Evolutionary conservation across 2,113 vertebrate genomes (phyloP).

Genomic region (Halichoerus grypus): DNA sequence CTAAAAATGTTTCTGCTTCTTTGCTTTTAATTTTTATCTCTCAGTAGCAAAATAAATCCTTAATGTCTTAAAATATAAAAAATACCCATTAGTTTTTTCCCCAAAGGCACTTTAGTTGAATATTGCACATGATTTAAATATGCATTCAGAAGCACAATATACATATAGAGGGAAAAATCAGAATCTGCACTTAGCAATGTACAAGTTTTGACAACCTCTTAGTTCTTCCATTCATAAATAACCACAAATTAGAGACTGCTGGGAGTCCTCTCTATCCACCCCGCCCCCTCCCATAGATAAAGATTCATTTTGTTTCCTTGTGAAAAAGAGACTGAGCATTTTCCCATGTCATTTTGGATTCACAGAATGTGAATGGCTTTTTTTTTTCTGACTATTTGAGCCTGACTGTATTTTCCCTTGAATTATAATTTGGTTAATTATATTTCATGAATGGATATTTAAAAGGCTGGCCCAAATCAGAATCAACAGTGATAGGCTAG

Average conservation of each 20-base stretch:
- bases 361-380: not conserved
- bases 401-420: not conserved
- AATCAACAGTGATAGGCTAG: not conserved
- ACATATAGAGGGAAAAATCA: conserved; percentile 61
- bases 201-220: conserved; percentile 72
- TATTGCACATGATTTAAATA: not conserved
- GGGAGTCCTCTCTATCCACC: not conserved
- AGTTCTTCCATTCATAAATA: conserved; percentile 55
- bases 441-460: conserved; percentile 34
- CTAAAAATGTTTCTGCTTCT: not conserved
- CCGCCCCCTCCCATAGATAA: not conserved
- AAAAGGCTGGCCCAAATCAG: not conserved
- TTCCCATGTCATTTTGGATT: not conserved
- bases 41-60: not conserved
- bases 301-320: conserved; percentile 35
- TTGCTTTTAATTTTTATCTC: conserved; percentile 20
- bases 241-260: conserved; percentile 53
- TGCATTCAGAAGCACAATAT: conserved; percentile 10
- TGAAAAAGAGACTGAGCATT: not conserved
- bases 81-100: not conserved
- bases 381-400: not conserved
- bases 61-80: conserved; percentile 4
- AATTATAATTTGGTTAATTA: conserved; percentile 2
- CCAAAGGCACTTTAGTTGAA: not conserved
- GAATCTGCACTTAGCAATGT: conserved; percentile 48